Base-by-base conservation (phyloP, 2,888 invertebrate genomes). In the Eremobia ochroleuca region DNA sequence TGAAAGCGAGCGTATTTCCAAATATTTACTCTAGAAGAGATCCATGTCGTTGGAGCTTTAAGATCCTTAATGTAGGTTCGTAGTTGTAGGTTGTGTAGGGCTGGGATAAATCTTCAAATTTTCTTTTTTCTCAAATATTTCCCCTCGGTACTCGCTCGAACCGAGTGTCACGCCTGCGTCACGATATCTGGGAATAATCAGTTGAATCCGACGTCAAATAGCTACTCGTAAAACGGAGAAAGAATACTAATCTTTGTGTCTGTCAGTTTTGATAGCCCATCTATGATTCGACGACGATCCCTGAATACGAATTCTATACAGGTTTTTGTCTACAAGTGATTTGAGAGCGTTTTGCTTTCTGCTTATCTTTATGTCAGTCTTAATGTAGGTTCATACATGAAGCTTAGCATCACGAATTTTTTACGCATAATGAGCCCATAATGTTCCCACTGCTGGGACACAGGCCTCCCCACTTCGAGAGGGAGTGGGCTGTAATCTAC, bases 211-310 rank as follows among this genome's bases (percentile, higher is more conserved):
- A 85, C 86, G 80, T 87, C 87, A 87, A 88, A 88, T 88, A 85
- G 88, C 81, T 77, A 78, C 86, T 85, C 89, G 83, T 88, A 86
- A 86, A 88, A 87, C 87, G 88, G 76, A 83, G 82, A 83, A 85
- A 86, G 88, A 88, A 88, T 88, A 88, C 88, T 87, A 88, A 88
- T 88, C 80, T 86, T 79, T 73, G 40, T 82, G 87, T 85, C 88
- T 87, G 88, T 85, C 88, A 88, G 78, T 85, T 88, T 87, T 88
- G 88, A 88, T 88, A 84, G 86, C 68, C 68, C 87, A 86, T 87
- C 86, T 87, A 87, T 87, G 86, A 87, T 85, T 87, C 87, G 76
- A 40, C 65, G 73, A 81, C 84, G 83, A 61, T 79, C 58, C 31
- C 61, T 77, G 86, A 87, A 87, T 87, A 87, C 83, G 66, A 87